Conservation (phyloP, 2,888 invertebrate genomes). For the Phragmatobia fuliginosa region DNA sequence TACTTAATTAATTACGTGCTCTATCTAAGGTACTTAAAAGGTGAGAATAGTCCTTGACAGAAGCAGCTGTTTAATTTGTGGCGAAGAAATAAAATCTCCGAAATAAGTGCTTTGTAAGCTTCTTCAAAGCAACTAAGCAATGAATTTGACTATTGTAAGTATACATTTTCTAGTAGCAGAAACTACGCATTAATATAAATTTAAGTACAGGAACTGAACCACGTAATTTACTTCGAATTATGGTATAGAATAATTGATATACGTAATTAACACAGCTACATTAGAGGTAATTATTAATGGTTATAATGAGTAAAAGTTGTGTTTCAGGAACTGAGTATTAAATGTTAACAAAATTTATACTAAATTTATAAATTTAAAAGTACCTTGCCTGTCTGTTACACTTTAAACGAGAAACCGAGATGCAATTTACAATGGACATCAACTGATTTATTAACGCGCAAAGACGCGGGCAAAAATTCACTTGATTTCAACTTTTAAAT, state of each 20-base stretch:
- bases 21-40: slow-evolving; percentile 12
- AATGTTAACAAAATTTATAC: not conserved
- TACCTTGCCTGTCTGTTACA: too few species aligned
- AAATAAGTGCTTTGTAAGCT: not conserved
- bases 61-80: slow-evolving; percentile 3
- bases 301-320: not conserved
- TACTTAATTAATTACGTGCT: slow-evolving; percentile 22
- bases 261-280: not conserved
- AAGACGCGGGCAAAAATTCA: too few species aligned
- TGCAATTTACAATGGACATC: too few species aligned
- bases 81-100: slow-evolving; percentile 1
- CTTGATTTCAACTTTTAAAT: too few species aligned
- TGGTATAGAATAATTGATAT: not conserved
- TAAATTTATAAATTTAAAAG: too few species aligned
- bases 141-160: not conserved
- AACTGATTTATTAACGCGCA: too few species aligned
- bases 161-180: not conserved
- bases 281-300: not conserved
- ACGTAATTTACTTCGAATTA: not conserved
- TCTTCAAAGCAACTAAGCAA: not conserved
- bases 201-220: not conserved
- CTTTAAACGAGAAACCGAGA: too few species aligned
- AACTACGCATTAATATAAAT: not conserved
- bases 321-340: not conserved
- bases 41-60: slow-evolving; percentile 3